Percentiles rank a stretch among this genome's conserved stretches.
Conservation (phyloP, 2,797 vertebrate species). For the Mormyrops boulengeri region DNA sequence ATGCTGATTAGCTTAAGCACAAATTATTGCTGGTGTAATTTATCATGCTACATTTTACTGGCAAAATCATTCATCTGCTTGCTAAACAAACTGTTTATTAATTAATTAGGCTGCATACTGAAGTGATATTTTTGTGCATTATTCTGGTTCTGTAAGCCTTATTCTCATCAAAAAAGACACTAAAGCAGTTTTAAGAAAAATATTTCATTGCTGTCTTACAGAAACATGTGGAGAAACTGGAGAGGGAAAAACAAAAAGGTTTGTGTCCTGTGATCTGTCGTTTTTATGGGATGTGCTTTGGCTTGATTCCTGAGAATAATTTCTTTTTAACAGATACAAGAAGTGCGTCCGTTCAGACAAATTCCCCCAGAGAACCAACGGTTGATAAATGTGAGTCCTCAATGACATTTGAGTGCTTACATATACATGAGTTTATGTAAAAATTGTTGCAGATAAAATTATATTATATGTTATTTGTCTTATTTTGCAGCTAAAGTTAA, state of each 20-base stretch:
- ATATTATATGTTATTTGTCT: constrained; percentile 15
- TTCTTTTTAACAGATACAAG: constrained; percentile 57
- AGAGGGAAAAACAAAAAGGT: constrained; percentile 75
- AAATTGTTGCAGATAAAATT: background rate
- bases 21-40: background rate
- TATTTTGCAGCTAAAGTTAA: constrained; percentile 71
- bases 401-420: background rate
- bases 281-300: background rate
- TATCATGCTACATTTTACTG: background rate
- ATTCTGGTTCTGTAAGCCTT: background rate
- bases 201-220: constrained; percentile 41
- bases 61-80: background rate
- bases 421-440: background rate
- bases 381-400: constrained; percentile 77
- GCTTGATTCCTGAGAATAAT: background rate
- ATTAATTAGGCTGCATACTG: background rate
- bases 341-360: constrained; percentile 70
- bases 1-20: background rate
- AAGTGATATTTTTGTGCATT: background rate
- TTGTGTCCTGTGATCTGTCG: constrained; percentile 27
- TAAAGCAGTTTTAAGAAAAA: background rate
- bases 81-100: background rate
- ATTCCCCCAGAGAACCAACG: constrained; percentile 51
- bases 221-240: constrained; percentile 65
- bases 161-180: background rate